A percentile compares a stretch with the other conserved stretches of the same genome.
Evolutionary conservation across 2,797 vertebrate genomes (phyloP).

Genomic region (Galagoides demidoff): DNA sequence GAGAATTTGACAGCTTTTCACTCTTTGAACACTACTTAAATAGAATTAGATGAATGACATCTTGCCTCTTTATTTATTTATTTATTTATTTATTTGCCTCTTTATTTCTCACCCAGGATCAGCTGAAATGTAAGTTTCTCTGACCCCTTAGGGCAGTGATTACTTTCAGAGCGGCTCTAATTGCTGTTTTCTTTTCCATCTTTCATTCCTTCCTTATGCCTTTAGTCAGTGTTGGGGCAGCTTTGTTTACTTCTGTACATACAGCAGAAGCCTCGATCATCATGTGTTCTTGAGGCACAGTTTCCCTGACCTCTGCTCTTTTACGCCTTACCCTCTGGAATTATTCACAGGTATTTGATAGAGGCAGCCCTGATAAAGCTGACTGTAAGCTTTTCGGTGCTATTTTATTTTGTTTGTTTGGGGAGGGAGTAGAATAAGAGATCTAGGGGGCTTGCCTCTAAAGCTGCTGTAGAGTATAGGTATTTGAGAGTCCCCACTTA

Average conservation of each 20-base stretch:
- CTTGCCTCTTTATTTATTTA: too few relatives aligned
- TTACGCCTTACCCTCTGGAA: background rate
- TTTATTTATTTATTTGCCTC: too few relatives aligned
- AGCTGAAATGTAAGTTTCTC: slow-evolving; percentile 46
- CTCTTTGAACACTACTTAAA: slow-evolving; percentile 28
- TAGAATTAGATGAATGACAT: slow-evolving; percentile 50
- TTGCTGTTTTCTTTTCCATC: background rate
- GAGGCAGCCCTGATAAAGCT: background rate
- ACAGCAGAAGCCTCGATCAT: background rate
- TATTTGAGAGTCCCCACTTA: slow-evolving; percentile 21
- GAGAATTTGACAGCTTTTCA: background rate
- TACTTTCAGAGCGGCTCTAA: slow-evolving; percentile 41
- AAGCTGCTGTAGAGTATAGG: background rate
- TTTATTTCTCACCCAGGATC: slow-evolving; percentile 55
- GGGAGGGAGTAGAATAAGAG: background rate
- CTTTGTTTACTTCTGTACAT: background rate
- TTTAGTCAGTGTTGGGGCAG: background rate
- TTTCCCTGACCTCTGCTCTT: background rate
- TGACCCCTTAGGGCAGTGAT: slow-evolving; percentile 28
- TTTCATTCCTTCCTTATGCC: background rate
- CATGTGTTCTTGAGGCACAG: background rate
- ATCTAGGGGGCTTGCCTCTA: background rate
- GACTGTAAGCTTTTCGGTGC: background rate
- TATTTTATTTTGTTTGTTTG: slow-evolving; percentile 25
- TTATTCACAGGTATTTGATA: background rate